Evolutionary conservation across 2,797 vertebrate genomes (phyloP).

Genomic region (Ctenosaura bakeri): DNA sequence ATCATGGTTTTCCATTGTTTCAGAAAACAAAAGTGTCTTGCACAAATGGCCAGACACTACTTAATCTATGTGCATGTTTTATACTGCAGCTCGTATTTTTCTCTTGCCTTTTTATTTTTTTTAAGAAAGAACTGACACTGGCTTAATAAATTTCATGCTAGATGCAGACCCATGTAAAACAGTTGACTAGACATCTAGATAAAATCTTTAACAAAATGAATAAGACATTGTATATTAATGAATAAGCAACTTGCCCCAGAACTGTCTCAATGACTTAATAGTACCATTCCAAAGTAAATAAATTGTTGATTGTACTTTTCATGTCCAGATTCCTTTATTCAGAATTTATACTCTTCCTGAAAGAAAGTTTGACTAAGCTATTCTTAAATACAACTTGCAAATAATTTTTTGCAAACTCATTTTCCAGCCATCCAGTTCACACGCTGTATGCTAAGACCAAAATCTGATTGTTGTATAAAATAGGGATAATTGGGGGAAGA

Average conservation of each 20-base stretch:
- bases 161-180: conserved; percentile 18
- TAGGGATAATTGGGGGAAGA: too few species aligned
- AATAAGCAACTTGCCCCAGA: conserved; percentile 12
- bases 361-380: not conserved
- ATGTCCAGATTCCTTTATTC: conserved; percentile 23
- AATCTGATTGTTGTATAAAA: too few species aligned
- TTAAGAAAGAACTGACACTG: conserved; percentile 41
- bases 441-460: not conserved
- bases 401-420: not conserved
- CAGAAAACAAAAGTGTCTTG: not conserved
- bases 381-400: conserved; percentile 3
- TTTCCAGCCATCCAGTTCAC: not conserved
- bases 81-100: not conserved
- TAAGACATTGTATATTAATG: not conserved
- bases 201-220: conserved; percentile 37
- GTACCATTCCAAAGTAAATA: not conserved
- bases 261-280: not conserved
- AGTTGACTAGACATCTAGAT: not conserved
- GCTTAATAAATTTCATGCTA: conserved; percentile 7
- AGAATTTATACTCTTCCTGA: not conserved
- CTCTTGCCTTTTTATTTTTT: conserved; percentile 37
- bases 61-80: not conserved
- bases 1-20: not conserved
- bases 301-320: conserved; percentile 1
- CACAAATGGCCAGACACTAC: not conserved